Evolutionary conservation across 2,888 invertebrate genomes (phyloP).

Genomic region (Harpagoxenus sublaevis): DNA sequence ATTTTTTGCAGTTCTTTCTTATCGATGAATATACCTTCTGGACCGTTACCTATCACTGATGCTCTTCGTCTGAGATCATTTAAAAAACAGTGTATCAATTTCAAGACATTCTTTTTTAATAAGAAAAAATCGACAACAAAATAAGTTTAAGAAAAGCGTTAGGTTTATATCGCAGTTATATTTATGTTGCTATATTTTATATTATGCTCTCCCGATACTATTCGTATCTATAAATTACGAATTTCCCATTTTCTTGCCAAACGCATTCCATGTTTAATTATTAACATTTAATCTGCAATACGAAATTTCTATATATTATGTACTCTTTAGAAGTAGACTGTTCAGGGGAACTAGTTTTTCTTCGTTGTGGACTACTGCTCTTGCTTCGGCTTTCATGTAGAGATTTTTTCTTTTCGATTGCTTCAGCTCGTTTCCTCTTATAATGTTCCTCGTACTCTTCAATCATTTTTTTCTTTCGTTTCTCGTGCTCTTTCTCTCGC

Average conservation of each 20-base stretch:
- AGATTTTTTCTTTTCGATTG: neutral
- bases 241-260: neutral
- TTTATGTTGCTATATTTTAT: neutral
- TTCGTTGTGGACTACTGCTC: neutral
- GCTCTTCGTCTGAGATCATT: neutral
- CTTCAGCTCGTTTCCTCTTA: neutral
- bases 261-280: neutral
- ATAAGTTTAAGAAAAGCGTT: neutral
- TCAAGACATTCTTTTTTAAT: neutral
- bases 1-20: neutral
- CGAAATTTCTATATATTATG: constrained; percentile 1
- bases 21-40: neutral
- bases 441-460: neutral
- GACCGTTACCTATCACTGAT: neutral
- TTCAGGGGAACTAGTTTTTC: neutral
- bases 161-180: neutral
- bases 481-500: neutral
- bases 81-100: constrained; percentile 2
- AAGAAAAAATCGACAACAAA: neutral
- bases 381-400: neutral
- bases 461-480: neutral
- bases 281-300: neutral
- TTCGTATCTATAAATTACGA: constrained; percentile 3
- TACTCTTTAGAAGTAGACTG: constrained; percentile 3
- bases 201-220: neutral